Conservation (phyloP, 2,113 vertebrate genomes). For the Pogona vitticeps region DNA sequence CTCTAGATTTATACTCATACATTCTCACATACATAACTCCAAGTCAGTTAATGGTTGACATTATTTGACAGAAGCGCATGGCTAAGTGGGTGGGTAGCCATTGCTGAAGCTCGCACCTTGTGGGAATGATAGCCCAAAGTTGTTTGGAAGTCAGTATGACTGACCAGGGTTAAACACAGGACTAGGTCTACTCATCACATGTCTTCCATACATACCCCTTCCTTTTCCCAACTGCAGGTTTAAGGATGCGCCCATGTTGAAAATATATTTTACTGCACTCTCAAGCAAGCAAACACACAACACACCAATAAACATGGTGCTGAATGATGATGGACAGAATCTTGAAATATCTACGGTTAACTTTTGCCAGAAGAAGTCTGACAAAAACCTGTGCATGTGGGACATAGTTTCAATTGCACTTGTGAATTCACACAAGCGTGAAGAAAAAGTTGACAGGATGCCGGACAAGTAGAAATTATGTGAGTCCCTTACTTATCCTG, state of each 20-base stretch:
- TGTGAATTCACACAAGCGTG: too few species aligned
- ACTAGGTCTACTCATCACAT: too few species aligned
- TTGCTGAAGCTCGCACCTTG: slow-evolving; percentile 51
- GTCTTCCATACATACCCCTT: not conserved
- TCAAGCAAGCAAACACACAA: too few species aligned
- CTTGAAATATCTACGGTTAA: not conserved
- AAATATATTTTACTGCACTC: too few species aligned
- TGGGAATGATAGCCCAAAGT: not conserved
- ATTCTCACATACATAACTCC: slow-evolving; percentile 32
- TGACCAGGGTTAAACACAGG: too few species aligned
- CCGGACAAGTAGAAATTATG: not conserved
- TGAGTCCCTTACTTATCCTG: too few species aligned
- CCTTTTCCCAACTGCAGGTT: too few species aligned
- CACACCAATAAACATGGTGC: too few species aligned
- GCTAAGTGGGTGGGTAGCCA: slow-evolving; percentile 62
- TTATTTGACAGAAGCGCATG: slow-evolving; percentile 42
- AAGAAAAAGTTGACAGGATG: too few species aligned
- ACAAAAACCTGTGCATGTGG: not conserved
- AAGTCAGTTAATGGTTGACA: slow-evolving; percentile 46
- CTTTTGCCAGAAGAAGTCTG: not conserved
- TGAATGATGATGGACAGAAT: not conserved
- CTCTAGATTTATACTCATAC: too few species aligned
- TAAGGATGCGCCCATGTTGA: too few species aligned
- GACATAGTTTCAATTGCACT: too few species aligned
- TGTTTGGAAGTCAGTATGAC: not conserved